phyloP scores from a whole-genome alignment of 2,888 invertebrate species.

The Papilio gigon region DNA sequence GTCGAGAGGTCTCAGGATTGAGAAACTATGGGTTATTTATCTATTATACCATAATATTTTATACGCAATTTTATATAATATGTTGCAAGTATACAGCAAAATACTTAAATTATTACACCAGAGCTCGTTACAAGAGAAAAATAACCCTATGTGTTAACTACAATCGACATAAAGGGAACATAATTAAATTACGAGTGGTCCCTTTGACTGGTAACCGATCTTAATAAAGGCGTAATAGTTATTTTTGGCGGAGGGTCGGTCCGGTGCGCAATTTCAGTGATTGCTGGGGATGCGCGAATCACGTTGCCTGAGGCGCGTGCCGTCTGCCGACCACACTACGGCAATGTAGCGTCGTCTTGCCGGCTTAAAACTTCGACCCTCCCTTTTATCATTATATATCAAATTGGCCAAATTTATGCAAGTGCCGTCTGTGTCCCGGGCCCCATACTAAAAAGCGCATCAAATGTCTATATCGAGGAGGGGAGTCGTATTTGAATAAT shows the following conservation, averaged over 20 bases:
- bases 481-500: slow-evolving; percentile 65
- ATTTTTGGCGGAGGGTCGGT: slow-evolving; percentile 68
- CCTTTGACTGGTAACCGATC: slow-evolving; percentile 73
- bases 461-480: slow-evolving; percentile 74
- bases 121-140: slow-evolving; percentile 28
- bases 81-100: neutral
- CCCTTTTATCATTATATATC: slow-evolving; percentile 59
- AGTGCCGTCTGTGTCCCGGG: slow-evolving; percentile 60
- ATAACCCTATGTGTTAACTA: slow-evolving; percentile 57
- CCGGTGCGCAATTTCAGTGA: slow-evolving; percentile 65
- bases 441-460: slow-evolving; percentile 60
- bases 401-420: slow-evolving; percentile 81
- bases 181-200: slow-evolving; percentile 80
- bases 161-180: slow-evolving; percentile 63
- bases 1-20: too few relatives aligned
- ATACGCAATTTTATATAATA: neutral
- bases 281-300: slow-evolving; percentile 49
- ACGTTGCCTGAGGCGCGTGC: slow-evolving; percentile 40
- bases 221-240: slow-evolving; percentile 80
- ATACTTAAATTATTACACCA: slow-evolving; percentile 1
- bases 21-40: too few relatives aligned
- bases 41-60: too few relatives aligned
- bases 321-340: slow-evolving; percentile 38
- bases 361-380: slow-evolving; percentile 39
- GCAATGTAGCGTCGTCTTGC: slow-evolving; percentile 29